Evolutionary conservation across 2,113 vertebrate species (phyloP).

Genomic region (Sisor rabdophorus): DNA sequence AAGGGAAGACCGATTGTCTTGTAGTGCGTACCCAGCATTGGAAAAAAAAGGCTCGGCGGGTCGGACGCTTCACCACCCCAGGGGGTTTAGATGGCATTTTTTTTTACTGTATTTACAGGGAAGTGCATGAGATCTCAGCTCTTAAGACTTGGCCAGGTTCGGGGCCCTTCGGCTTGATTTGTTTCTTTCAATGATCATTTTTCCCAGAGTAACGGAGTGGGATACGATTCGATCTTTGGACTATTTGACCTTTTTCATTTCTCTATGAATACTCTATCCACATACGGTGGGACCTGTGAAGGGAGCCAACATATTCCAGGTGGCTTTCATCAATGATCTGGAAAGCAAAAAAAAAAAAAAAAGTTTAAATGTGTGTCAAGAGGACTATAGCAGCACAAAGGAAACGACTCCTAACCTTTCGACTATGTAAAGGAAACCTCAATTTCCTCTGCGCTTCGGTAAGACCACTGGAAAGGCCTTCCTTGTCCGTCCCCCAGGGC

Average conservation of each 20-base stretch:
- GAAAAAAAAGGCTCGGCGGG: neutral
- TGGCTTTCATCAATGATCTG: slow-evolving; percentile 25
- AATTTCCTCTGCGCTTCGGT: slow-evolving; percentile 56
- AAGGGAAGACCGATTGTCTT: no score
- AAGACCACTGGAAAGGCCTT: slow-evolving; percentile 28
- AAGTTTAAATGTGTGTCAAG: slow-evolving; percentile 21
- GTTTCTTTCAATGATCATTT: neutral
- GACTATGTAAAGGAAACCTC: slow-evolving; percentile 56
- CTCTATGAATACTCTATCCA: neutral
- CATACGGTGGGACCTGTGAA: neutral
- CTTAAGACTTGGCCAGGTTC: neutral
- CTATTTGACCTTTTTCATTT: neutral
- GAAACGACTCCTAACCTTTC: slow-evolving; percentile 55
- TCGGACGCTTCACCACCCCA: neutral
- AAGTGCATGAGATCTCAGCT: neutral
- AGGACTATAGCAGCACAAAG: slow-evolving; percentile 10
- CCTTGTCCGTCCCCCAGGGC: neutral
- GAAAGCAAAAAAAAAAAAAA: slow-evolving; percentile 26
- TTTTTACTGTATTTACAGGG: neutral
- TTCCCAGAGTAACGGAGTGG: slow-evolving; percentile 5
- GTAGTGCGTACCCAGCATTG: no score
- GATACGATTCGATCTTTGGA: slow-evolving; percentile 12
- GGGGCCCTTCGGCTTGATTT: neutral
- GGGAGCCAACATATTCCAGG: neutral
- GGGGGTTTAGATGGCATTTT: slow-evolving; percentile 6